These are phyloP conservation scores for Vultur gryphus DNA, from an alignment of 2,797 vertebrate species.

Conservation along the genomic window DNA sequence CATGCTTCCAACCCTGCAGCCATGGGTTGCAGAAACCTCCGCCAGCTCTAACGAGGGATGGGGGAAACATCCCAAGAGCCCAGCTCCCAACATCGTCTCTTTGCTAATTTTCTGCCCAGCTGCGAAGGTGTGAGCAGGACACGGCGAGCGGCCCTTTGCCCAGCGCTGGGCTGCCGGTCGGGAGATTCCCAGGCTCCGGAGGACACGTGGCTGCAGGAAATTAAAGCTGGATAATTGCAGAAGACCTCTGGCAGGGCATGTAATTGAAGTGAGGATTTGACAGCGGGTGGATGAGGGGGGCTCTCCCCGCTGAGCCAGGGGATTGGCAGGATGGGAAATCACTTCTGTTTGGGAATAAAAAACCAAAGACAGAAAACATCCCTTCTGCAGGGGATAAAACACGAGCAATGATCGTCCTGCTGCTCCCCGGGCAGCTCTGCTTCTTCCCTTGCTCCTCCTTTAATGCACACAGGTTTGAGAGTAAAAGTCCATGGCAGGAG, in stretches of 20 bases:
- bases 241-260: not conserved
- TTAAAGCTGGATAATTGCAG: not conserved
- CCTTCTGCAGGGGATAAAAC: not conserved
- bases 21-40: not conserved
- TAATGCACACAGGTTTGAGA: not conserved
- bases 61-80: not conserved
- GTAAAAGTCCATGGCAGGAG: not conserved
- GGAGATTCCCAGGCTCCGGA: not conserved
- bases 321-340: not conserved
- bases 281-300: not conserved
- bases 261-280: not conserved
- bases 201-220: not conserved
- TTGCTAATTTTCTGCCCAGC: not conserved
- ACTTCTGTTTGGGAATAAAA: not conserved
- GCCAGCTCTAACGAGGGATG: not conserved
- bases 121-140: not conserved
- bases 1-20: not conserved
- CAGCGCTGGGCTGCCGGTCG: not conserved
- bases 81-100: not conserved
- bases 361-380: not conserved
- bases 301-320: not conserved
- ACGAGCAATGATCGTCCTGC: not conserved
- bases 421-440: not conserved
- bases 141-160: fast-evolving
- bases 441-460: not conserved